A percentile compares a stretch with the other conserved stretches of the same genome.
Evolutionary conservation across 2,888 invertebrate species (phyloP).

Genomic region (Melanostoma scalare): DNA sequence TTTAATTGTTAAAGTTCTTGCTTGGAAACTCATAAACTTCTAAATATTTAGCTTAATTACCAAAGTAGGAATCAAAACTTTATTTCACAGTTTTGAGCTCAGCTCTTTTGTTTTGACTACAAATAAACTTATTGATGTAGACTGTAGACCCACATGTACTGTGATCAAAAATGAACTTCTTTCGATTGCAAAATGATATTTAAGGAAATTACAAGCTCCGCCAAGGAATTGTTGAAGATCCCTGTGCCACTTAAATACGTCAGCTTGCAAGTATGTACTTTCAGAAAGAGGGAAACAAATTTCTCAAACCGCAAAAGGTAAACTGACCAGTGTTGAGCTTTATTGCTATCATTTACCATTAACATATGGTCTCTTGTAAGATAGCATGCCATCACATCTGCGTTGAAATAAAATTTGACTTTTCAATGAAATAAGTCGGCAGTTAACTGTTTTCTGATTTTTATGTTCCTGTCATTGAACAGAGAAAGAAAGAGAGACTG

Average conservation of each 20-base stretch:
- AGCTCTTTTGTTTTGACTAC: conserved; percentile 1
- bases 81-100: not conserved
- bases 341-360: conserved; percentile 64
- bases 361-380: conserved; percentile 58
- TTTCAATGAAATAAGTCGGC: conserved; percentile 29
- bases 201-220: too few relatives aligned
- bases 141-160: not conserved
- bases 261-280: too few relatives aligned
- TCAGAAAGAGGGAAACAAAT: too few relatives aligned
- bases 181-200: too few relatives aligned
- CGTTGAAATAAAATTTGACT: conserved; percentile 63
- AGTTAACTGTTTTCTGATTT: conserved; percentile 66
- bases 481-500: not conserved
- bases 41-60: not conserved
- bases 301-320: conserved; percentile 39
- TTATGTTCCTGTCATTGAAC: conserved; percentile 59
- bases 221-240: too few relatives aligned
- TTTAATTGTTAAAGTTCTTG: too few relatives aligned
- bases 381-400: conserved; percentile 68
- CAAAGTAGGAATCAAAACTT: not conserved
- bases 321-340: conserved; percentile 35
- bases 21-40: too few relatives aligned
- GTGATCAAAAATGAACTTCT: too few relatives aligned
- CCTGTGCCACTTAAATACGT: too few relatives aligned
- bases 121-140: not conserved